Conservation (phyloP, 37 sponge, comb jelly and placozoan species). For the Ianthella basta region DNA sequence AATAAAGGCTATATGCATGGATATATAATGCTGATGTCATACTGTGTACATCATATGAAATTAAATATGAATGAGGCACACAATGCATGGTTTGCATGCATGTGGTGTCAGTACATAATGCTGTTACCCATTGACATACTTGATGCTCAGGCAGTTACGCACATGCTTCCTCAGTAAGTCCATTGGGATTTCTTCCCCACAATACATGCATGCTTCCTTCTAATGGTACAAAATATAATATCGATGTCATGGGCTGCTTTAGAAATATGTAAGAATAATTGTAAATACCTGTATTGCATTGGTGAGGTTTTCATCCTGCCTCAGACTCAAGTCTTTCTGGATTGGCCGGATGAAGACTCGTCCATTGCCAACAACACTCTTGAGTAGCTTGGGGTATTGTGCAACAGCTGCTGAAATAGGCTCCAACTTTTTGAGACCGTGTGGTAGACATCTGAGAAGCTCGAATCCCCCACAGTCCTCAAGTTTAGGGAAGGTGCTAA, state of each 20-base stretch:
- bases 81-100: too few species aligned
- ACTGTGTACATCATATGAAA: too few species aligned
- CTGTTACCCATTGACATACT: too few species aligned
- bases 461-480: conserved; percentile 40
- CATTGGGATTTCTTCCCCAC: not conserved
- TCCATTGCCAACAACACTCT: conserved; percentile 30
- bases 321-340: conserved; percentile 30
- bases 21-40: too few species aligned
- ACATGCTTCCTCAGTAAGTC: too few species aligned
- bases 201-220: conserved; percentile 1
- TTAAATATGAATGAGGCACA: too few species aligned
- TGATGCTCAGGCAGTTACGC: too few species aligned
- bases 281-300: not conserved
- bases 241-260: not conserved
- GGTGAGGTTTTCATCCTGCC: not conserved
- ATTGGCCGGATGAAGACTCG: conserved; percentile 43
- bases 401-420: not conserved
- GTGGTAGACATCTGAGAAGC: conserved; percentile 33
- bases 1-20: too few species aligned
- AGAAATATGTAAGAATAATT: not conserved
- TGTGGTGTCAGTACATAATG: too few species aligned
- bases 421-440: conserved; percentile 31
- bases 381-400: conserved; percentile 8
- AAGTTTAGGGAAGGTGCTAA: conserved; percentile 31
- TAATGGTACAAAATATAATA: too few species aligned